phyloP scores from a whole-genome alignment of 2,888 invertebrate species.

The Petrolisthes manimaculis region DNA sequence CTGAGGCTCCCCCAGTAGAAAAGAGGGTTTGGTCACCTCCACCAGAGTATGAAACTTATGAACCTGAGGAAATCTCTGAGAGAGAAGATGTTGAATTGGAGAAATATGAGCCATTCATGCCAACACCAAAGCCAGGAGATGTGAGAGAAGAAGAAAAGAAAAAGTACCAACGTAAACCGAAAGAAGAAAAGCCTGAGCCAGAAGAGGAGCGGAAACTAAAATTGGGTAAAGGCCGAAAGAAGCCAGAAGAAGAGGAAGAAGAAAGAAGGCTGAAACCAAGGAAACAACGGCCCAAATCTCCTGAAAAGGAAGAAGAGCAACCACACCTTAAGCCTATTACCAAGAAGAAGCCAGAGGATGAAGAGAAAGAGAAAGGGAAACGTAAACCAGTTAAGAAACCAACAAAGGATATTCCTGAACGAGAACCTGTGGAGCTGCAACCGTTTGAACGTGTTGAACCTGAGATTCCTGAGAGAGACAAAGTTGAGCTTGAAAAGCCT shows the following conservation, averaged over 20 bases:
- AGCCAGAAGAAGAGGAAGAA: slow-evolving; percentile 35
- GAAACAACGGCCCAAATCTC: slow-evolving; percentile 32
- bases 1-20: slow-evolving; percentile 31
- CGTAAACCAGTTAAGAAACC: slow-evolving; percentile 39
- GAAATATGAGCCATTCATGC: slow-evolving; percentile 40
- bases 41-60: slow-evolving; percentile 52
- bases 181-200: slow-evolving; percentile 28
- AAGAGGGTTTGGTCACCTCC: slow-evolving; percentile 47
- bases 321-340: slow-evolving; percentile 44
- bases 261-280: slow-evolving; percentile 25
- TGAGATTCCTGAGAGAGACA: slow-evolving; percentile 42
- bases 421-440: slow-evolving; percentile 50
- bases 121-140: slow-evolving; percentile 4
- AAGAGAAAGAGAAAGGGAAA: slow-evolving; percentile 31
- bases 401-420: slow-evolving; percentile 25
- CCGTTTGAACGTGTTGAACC: slow-evolving; percentile 42
- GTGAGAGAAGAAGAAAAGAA: slow-evolving; percentile 25
- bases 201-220: slow-evolving; percentile 35
- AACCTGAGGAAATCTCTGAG: slow-evolving; percentile 49
- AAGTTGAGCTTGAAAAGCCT: slow-evolving; percentile 40
- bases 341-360: slow-evolving; percentile 24
- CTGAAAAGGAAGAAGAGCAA: slow-evolving; percentile 40
- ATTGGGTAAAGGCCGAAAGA: slow-evolving; percentile 28
- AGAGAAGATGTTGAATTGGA: slow-evolving; percentile 47
- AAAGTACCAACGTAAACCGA: slow-evolving; percentile 41